Evolutionary conservation across 2,888 invertebrate species (phyloP), one percentile per base, ranked within the genome.

Genomic region (Cyrtodaria siliqua): DNA sequence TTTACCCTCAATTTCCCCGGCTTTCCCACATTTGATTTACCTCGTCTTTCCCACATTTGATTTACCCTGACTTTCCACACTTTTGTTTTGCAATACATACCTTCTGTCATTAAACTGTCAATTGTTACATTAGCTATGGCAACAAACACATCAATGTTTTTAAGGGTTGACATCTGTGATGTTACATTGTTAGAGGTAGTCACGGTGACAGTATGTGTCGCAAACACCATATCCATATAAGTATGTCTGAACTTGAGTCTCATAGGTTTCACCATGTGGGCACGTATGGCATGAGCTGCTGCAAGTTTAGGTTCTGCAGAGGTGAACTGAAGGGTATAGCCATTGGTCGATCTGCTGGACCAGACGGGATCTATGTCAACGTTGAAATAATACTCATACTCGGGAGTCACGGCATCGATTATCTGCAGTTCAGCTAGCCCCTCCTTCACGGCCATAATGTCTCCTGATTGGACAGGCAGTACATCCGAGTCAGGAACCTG

Each of bases 371-470:
- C 79, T 18, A 53, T 50, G 20, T 67, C 47, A 6, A 77, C 67
- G 24, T 69, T 56, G 47, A 66, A 74, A 53, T 74, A 77, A 26
- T 74, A 77, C 47, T 80, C 80, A 4, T 74, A 56, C 18, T 59
- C 56, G 14, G 57, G 44, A 14, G 24, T 24, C 29, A 69, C 29
- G n/a, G 69, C 44, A 23, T 68, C 57, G 16, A 75, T 40, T 14
- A 80, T 26, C 42, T 70, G 55, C 12, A 77, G 44, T 26, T 18
- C 23, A 33, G 44, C 62, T 24, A 55, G 50, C n/a, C 50, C 53
- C 60, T 80, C 80, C 38, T 67, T 67, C 4, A 80, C 56, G 18
- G 77, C 80, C 14, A 80, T 42, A 18, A 80, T 55, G 50, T 80
- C 80, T 53, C 76, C 80, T 4, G 63, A 26, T 23, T 68, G 63